Percentiles rank a stretch among this genome's conserved stretches.
These are phyloP conservation scores for Cosmorhoe ocellata DNA, from an alignment of 2,888 invertebrate genomes.

Conservation along the genomic window DNA sequence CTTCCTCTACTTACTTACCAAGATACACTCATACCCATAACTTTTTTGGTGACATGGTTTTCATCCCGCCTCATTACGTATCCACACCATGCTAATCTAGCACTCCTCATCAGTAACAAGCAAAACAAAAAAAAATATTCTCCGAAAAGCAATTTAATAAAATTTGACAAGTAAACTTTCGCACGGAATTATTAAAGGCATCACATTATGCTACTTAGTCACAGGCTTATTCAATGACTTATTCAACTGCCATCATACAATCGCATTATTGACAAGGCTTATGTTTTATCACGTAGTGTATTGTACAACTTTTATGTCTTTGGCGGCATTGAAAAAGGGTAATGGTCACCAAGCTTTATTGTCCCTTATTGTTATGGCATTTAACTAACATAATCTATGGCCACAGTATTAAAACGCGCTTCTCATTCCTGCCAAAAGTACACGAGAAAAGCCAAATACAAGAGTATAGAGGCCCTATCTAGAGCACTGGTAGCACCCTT, in stretches of 20 bases:
- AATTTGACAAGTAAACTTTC: too few relatives aligned
- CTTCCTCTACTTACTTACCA: too few relatives aligned
- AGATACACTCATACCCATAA: too few relatives aligned
- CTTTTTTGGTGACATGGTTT: too few relatives aligned
- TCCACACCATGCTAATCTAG: too few relatives aligned
- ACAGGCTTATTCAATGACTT: constrained; percentile 4
- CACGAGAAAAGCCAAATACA: neutral
- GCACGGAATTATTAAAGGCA: neutral
- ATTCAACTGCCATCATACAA: constrained; percentile 10
- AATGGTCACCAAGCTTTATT: constrained; percentile 6
- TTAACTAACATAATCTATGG: neutral
- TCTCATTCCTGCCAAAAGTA: neutral
- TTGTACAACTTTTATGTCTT: constrained; percentile 12
- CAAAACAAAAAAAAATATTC: too few relatives aligned
- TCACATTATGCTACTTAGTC: constrained; percentile 7
- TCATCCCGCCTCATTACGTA: too few relatives aligned
- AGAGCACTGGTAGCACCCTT: too few relatives aligned
- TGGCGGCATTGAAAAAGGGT: constrained; percentile 11
- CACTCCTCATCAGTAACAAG: too few relatives aligned
- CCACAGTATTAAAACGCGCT: neutral
- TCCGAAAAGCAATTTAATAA: too few relatives aligned
- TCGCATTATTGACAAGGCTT: constrained; percentile 13
- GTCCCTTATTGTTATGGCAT: constrained; percentile 5
- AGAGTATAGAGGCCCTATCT: neutral
- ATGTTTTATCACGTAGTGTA: constrained; percentile 19